Base-by-base conservation (phyloP, 2,113 vertebrate species). In the Colinus virginianus region DNA sequence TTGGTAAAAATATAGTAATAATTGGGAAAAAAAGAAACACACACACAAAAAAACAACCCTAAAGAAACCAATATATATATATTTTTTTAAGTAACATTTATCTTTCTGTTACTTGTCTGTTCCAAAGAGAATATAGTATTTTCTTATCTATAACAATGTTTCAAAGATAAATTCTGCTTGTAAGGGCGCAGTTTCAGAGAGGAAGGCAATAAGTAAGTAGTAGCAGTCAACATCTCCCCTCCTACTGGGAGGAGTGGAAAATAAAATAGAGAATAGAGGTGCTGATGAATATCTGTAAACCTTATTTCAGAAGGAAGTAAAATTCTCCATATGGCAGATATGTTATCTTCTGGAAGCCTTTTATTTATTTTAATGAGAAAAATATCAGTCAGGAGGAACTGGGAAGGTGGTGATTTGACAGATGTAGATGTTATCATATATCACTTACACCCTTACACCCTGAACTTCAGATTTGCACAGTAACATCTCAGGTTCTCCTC, bases 61-160 rank as follows among this genome's bases (percentile, higher is more conserved):
- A 40, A 55, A 32, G 30, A 34, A 58, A 56, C 30, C 10, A n/a
- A 48, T 25, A 13, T 49, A 25, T 51, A 8, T 51, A 26, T 51
- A 2, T 26, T 26, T 8, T 55, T 30, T 30, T 32, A 32, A 55
- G 17, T 30, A 55, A 30, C 10, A 55, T 7, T 42, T 75, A 4
- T 72, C 12, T 88, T 85, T 67, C 42, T 36, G 86, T 34, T 11
- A 78, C 3, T 42, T 68, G 15, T 68, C 12, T 7, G n/a, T 43
- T 84, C 11, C 23, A 49, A 88, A 26, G 2, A 74, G 32, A 12
- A 84, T 17, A 46, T 26, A 71, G 25, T 16, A 74, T 8, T 74
- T 92, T 82, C 34, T 67, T 93, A 85, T 69, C 67, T 96, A 82
- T 74, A 83, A 46, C 8, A 63, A 58, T 40, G 67, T 13, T 77